These are phyloP conservation scores for Tetragnatha versicolor DNA, from an alignment of 1,140 invertebrate species.

Conservation along the genomic window DNA sequence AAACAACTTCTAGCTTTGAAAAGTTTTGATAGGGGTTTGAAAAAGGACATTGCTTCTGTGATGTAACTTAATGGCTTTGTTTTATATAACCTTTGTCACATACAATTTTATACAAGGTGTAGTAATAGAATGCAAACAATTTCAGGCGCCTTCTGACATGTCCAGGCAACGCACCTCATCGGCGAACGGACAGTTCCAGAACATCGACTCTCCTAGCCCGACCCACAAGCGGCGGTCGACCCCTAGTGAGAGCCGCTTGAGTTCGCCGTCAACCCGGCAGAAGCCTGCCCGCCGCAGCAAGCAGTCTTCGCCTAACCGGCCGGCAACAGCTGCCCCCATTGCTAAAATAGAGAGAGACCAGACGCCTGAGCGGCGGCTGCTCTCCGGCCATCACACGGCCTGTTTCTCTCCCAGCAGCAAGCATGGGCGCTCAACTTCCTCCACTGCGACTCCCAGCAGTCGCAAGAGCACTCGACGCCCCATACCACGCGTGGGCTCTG, in stretches of 20 bases:
- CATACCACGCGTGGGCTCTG: conserved; percentile 37
- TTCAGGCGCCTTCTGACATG: too few relatives aligned
- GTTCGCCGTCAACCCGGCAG: conserved; percentile 13
- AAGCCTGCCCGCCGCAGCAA: conserved; percentile 11
- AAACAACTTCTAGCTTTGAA: too few relatives aligned
- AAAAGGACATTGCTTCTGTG: too few relatives aligned
- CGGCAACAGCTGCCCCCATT: background rate
- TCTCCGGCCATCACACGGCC: conserved; percentile 17
- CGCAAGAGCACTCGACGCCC: background rate
- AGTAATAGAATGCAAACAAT: too few relatives aligned
- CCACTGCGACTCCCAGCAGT: background rate
- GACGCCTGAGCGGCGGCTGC: conserved; percentile 18
- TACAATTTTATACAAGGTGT: too few relatives aligned
- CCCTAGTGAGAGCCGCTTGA: conserved; percentile 34
- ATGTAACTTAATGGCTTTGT: too few relatives aligned
- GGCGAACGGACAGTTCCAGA: conserved; percentile 25
- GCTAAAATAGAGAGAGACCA: conserved; percentile 6
- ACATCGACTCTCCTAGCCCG: conserved; percentile 26
- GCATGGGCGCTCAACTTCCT: conserved; percentile 1
- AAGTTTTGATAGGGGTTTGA: too few relatives aligned
- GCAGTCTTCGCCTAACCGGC: conserved; percentile 8
- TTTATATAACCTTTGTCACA: too few relatives aligned
- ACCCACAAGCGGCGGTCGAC: conserved; percentile 27
- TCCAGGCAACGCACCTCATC: conserved; percentile 34
- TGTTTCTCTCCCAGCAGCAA: conserved; percentile 32